Percentiles rank a stretch among this genome's conserved stretches.
Conservation (phyloP, 2,113 vertebrate species). For the Genyomyrus donnyi region DNA sequence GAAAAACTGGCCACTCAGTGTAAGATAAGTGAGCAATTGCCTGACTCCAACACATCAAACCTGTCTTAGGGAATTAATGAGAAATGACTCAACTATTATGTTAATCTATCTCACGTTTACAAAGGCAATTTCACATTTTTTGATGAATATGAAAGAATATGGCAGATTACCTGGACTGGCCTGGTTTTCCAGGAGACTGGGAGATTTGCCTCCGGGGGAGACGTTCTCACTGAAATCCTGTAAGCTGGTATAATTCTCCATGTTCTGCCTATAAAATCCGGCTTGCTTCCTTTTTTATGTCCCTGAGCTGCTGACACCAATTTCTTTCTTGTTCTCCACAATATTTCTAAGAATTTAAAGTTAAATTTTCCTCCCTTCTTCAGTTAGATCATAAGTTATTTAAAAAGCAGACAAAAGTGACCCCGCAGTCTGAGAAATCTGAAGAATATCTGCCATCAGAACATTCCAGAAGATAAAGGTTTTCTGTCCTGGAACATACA, state of each 20-base stretch:
- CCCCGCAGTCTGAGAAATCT: not conserved
- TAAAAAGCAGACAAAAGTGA: not conserved
- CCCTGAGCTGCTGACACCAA: not conserved
- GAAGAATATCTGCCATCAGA: not conserved
- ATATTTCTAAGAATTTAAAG: not conserved
- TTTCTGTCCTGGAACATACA: not conserved
- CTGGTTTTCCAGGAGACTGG: slow-evolving; percentile 27
- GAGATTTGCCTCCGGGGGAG: slow-evolving; percentile 24
- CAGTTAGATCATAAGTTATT: not conserved
- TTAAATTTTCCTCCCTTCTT: not conserved
- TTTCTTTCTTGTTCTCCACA: slow-evolving; percentile 24
- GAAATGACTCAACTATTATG: not conserved
- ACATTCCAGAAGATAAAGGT: not conserved
- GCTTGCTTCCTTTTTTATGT: not conserved
- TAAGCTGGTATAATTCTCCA: slow-evolving; percentile 40
- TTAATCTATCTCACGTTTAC: not conserved
- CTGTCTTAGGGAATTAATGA: not conserved
- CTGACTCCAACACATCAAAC: not conserved
- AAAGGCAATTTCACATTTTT: not conserved
- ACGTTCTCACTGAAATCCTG: slow-evolving; percentile 43
- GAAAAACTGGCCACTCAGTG: not conserved
- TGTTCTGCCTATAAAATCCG: slow-evolving; percentile 32
- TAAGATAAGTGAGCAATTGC: not conserved
- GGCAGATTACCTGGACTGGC: slow-evolving; percentile 17
- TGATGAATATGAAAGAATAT: not conserved